A percentile compares a stretch with the other conserved stretches of the same genome.
phyloP scores from a whole-genome alignment of 2,888 invertebrate genomes.

The Pecten maximus region DNA sequence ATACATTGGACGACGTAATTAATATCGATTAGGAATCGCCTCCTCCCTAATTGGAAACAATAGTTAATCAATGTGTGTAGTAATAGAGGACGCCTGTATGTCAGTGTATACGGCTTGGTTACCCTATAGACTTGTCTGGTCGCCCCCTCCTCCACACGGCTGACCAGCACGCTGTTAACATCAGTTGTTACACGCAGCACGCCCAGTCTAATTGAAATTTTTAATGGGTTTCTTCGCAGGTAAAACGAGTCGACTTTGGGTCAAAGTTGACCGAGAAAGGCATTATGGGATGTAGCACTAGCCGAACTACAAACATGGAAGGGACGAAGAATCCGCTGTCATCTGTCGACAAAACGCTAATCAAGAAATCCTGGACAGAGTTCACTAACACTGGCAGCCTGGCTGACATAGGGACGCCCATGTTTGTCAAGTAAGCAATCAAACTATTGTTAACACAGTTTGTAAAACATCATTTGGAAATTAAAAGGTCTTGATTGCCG shows the following conservation, averaged over 20 bases:
- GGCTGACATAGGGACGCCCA: constrained; percentile 46
- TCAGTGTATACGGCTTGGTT: background rate
- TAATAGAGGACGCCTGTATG: background rate
- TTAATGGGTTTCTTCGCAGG: constrained; percentile 17
- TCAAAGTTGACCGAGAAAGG: background rate
- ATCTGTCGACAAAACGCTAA: constrained; percentile 40
- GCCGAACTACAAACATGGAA: background rate
- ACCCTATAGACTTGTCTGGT: background rate
- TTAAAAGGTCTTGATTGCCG: background rate
- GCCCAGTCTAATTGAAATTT: background rate
- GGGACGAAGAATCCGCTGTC: background rate
- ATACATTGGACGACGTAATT: background rate
- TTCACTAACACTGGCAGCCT: constrained; percentile 45
- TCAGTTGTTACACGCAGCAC: background rate
- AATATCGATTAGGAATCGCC: background rate
- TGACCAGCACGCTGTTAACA: constrained; percentile 5
- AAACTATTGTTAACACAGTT: background rate
- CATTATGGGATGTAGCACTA: constrained; percentile 26
- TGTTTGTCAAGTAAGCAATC: constrained; percentile 51
- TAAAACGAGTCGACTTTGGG: background rate
- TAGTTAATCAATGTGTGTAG: background rate
- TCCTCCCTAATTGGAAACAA: background rate
- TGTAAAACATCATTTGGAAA: background rate
- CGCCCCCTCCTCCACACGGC: background rate
- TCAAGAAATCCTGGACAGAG: constrained; percentile 49